phyloP scores from a whole-genome alignment of 2,797 vertebrate species.

The Xerus rutilus region DNA sequence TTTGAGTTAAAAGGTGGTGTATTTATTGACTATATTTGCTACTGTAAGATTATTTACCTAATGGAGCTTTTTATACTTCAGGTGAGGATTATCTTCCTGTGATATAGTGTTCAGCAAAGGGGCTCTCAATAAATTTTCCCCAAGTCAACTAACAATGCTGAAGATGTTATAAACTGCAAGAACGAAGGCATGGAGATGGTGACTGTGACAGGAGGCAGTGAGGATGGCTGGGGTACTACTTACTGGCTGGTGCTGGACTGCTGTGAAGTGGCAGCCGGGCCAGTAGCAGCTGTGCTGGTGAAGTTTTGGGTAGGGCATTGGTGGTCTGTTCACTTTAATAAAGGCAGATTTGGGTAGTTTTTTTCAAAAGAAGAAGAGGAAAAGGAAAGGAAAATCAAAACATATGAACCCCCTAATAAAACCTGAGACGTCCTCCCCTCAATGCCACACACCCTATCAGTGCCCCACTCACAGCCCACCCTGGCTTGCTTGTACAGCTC shows the following conservation, averaged over 20 bases:
- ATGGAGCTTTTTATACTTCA: constrained; percentile 29
- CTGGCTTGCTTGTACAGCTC: constrained; percentile 57
- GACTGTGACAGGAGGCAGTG: constrained; percentile 70
- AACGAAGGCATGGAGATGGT: not conserved
- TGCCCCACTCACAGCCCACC: not conserved
- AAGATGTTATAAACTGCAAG: not conserved
- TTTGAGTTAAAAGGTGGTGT: not conserved
- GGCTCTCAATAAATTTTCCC: not conserved
- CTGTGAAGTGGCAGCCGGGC: constrained; percentile 54
- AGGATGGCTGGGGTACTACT: constrained; percentile 75
- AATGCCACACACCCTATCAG: not conserved
- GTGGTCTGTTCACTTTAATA: constrained; percentile 79
- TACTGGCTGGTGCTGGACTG: constrained; percentile 69
- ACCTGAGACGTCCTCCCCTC: not conserved
- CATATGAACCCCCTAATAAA: not conserved
- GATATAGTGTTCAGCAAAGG: not conserved
- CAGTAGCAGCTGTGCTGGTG: constrained; percentile 21
- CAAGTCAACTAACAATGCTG: not conserved
- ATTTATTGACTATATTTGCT: not conserved
- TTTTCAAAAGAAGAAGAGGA: constrained; percentile 60
- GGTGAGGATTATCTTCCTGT: not conserved
- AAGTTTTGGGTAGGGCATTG: constrained; percentile 73
- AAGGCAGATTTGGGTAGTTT: constrained; percentile 89
- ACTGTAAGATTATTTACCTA: constrained; percentile 40
- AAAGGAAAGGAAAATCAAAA: not conserved